phyloP scores from a whole-genome alignment of 2,797 vertebrate genomes.

The Podarcis siculus region DNA sequence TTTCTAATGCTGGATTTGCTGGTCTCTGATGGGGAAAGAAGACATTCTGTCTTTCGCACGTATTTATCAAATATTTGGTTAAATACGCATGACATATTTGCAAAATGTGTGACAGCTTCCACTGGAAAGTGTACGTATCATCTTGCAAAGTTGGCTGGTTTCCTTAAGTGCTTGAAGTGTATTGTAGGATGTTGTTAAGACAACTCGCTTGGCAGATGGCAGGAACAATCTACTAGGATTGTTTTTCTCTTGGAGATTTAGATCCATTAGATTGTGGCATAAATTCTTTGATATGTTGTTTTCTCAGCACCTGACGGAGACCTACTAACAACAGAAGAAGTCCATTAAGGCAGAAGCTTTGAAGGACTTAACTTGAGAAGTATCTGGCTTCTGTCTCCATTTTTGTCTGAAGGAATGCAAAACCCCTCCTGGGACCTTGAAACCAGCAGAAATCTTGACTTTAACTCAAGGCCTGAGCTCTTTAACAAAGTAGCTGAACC shows the following conservation, averaged over 20 bases:
- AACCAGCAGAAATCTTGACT: not conserved
- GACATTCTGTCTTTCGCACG: not conserved
- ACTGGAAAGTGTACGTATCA: not conserved
- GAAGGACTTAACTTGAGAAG: not conserved
- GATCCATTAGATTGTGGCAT: not conserved
- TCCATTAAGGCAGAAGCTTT: not conserved
- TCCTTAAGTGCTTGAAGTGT: not conserved
- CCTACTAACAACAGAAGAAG: not conserved
- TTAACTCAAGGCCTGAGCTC: not conserved
- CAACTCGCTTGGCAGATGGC: slow-evolving; percentile 15
- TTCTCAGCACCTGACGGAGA: not conserved
- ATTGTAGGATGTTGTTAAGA: not conserved
- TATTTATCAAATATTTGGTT: slow-evolving; percentile 45
- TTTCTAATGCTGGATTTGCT: not conserved
- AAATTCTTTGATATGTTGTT: slow-evolving; percentile 14
- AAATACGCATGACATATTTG: slow-evolving; percentile 14
- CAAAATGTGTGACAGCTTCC: slow-evolving; percentile 17
- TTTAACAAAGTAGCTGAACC: not conserved
- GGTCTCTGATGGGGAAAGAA: not conserved
- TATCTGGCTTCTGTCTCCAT: not conserved
- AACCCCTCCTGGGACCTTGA: not conserved
- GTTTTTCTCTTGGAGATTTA: not conserved
- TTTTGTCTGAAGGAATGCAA: not conserved
- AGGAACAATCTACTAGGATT: not conserved
- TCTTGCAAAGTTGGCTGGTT: slow-evolving; percentile 15